These are phyloP conservation scores for Mesitornis unicolor DNA, from an alignment of 2,113 vertebrate genomes.

Conservation along the genomic window DNA sequence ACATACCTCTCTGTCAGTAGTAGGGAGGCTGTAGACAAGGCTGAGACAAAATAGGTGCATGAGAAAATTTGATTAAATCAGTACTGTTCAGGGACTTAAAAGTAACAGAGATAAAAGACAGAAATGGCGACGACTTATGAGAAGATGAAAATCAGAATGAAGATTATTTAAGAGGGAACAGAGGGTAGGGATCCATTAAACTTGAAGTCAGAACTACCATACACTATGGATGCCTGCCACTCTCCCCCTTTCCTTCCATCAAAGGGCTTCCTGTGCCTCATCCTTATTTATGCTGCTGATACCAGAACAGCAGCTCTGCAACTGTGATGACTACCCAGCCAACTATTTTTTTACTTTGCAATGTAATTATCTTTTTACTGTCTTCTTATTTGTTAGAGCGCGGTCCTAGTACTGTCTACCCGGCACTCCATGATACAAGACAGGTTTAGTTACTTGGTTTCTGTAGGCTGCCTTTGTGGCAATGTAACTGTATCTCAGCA, in stretches of 20 bases:
- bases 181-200: neutral
- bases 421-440: neutral
- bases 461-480: neutral
- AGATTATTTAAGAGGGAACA: neutral
- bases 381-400: neutral
- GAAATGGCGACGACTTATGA: neutral
- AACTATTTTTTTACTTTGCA: neutral
- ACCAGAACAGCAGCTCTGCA: neutral
- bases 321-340: neutral
- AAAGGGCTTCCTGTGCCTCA: neutral
- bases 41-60: neutral
- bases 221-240: neutral
- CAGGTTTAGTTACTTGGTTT: neutral
- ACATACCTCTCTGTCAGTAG: neutral
- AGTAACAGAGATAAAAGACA: neutral
- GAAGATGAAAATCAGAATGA: neutral
- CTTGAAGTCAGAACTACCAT: neutral
- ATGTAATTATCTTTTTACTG: neutral
- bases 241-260: neutral
- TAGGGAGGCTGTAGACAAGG: neutral
- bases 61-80: neutral
- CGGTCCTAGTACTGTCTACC: neutral
- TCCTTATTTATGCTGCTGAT: neutral
- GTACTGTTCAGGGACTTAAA: neutral
- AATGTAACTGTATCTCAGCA: neutral